Percentiles rank a stretch among this genome's conserved stretches.
These are phyloP conservation scores for Formicarius rufipectus DNA, from an alignment of 2,113 vertebrate genomes.

Conservation along the genomic window DNA sequence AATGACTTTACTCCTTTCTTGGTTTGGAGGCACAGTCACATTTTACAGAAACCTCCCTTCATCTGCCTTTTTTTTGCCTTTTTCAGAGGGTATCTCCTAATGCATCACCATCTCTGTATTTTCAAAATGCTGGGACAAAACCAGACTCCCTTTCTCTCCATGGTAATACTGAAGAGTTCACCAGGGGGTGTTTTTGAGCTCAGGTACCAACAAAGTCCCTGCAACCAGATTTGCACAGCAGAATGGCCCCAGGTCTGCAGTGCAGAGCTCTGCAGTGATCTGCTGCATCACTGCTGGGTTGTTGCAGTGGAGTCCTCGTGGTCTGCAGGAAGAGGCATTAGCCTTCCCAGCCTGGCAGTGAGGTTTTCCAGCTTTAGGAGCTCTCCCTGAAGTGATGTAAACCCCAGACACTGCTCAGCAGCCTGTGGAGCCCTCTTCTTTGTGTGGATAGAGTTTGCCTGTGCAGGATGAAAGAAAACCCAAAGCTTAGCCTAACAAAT, in stretches of 20 bases:
- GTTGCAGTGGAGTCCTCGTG: background rate
- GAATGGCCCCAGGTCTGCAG: constrained; percentile 4
- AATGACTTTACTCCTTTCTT: background rate
- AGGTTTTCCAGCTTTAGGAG: background rate
- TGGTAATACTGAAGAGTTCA: background rate
- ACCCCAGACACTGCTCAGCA: background rate
- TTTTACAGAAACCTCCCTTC: background rate
- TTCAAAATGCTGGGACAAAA: background rate
- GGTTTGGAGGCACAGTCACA: background rate
- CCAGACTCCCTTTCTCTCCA: background rate
- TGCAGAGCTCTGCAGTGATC: constrained; percentile 41
- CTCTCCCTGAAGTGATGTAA: fast-evolving
- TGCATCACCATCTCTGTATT: fast-evolving
- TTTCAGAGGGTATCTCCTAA: background rate
- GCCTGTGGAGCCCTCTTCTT: background rate
- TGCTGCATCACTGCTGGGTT: background rate
- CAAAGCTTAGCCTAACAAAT: background rate
- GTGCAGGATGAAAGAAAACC: background rate
- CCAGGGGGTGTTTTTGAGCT: background rate
- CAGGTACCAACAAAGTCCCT: background rate
- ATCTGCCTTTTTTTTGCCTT: background rate
- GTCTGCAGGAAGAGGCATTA: background rate
- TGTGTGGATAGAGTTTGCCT: background rate
- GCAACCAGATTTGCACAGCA: background rate
- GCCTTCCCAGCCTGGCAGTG: background rate